Percentiles rank a stretch among this genome's conserved stretches.
Conservation (phyloP, 2,113 vertebrate species). For the Mesoclemmys tuberculata region DNA sequence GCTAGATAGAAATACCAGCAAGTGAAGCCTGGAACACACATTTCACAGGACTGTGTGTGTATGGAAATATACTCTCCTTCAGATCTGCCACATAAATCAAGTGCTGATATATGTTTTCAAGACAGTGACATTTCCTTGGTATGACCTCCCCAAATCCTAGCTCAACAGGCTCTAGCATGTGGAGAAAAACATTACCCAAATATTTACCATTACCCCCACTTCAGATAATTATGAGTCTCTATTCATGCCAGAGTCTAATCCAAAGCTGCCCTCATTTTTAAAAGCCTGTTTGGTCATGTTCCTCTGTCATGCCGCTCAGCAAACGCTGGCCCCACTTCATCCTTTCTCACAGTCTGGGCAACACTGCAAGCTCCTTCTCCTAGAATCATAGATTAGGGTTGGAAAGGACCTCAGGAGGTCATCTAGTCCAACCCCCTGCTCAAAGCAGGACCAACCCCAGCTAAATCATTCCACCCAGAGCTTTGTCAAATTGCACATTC, state of each 20-base stretch:
- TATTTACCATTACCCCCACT: neutral
- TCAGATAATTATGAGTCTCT: accelerated
- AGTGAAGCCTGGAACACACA: neutral
- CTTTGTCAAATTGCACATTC: neutral
- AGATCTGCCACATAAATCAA: neutral
- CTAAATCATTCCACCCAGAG: no score
- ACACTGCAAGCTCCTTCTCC: neutral
- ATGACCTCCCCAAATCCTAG: no score
- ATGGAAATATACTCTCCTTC: neutral
- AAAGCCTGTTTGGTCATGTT: neutral
- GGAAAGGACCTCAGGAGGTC: no score
- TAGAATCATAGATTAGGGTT: no score
- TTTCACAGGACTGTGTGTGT: neutral
- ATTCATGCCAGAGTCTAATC: slow-evolving; percentile 2
- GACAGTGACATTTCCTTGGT: neutral
- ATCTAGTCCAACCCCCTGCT: no score
- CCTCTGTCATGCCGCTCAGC: neutral
- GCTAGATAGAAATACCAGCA: neutral
- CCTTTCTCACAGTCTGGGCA: no score
- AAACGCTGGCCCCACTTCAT: neutral
- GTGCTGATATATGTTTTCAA: neutral
- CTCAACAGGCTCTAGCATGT: neutral
- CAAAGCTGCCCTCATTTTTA: neutral
- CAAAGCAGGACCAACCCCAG: no score
- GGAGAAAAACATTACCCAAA: neutral